Evolutionary conservation across 2,888 invertebrate species (phyloP), one percentile per base, ranked within the genome.

Genomic region (Disparrhopalites patrizii): DNA sequence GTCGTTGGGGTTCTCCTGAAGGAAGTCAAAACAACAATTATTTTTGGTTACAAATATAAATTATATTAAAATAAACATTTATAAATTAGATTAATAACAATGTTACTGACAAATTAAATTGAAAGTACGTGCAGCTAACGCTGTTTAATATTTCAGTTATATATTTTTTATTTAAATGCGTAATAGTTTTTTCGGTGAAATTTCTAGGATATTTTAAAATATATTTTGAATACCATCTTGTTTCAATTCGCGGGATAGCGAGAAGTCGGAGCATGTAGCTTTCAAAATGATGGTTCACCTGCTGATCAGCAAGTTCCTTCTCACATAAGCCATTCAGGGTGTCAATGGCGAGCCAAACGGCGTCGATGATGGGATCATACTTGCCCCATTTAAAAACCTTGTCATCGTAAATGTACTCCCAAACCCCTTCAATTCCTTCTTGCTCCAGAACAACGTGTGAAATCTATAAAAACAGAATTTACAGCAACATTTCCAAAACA

Each of bases 331-430:
- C 61, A 27, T 61, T 51, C n/a, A 61, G 50, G 13, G 50, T 51
- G 31, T 61, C 61, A 8, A 61, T 50, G 1, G 51, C 36, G 1
- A 61, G 23, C 61, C 61, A 61, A 2, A 61, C 23, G 1, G 61
- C 61, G 27, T 61, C 61, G 1, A 61, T 28, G 1, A 61, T 33
- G 10, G 61, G 61, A 25, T 61, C 61, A 18, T 61, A 61, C 51
- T 33, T 33, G 8, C 61, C 61, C 61, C 61, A 61, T 61, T 52
- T 30, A 23, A 61, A 61, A 31, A 31, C 31, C 18, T 61, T 51
- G 18, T 61, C 61, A 61, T 61, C 51, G n/a, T 50, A 51, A 13
- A 51, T 33, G 51, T 61, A 61, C 20, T 61, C 50, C 51, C 23
- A 33, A 5, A 50, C 61, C 1, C 36, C 61, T 1, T 51, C 38